These are phyloP conservation scores for Lasioglossum morio DNA, from an alignment of 2,888 invertebrate genomes.

Conservation along the genomic window DNA sequence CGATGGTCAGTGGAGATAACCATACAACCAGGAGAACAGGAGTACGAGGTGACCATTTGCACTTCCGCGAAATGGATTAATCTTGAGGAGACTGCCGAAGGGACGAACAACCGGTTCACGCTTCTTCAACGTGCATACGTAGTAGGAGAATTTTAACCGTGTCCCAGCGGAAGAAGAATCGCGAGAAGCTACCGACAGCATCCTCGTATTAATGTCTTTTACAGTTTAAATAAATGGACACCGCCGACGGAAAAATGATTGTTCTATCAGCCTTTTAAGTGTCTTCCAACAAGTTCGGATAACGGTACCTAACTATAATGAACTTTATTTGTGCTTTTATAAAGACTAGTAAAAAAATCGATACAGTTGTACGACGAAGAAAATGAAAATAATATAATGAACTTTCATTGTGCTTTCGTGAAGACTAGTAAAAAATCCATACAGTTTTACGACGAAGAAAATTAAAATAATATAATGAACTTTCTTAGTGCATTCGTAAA, in stretches of 20 bases:
- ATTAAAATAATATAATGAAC: too few relatives aligned
- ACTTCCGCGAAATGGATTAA: constrained; percentile 74
- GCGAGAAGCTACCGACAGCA: background rate
- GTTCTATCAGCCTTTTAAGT: background rate
- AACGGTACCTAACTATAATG: background rate
- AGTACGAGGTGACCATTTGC: constrained; percentile 67
- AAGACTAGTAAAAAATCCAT: too few relatives aligned
- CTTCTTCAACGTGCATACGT: constrained; percentile 44
- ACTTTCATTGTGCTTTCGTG: too few relatives aligned
- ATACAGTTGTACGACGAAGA: too few relatives aligned
- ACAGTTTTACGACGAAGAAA: too few relatives aligned
- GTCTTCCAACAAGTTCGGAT: background rate
- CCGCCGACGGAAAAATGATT: background rate
- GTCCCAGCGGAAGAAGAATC: constrained; percentile 19
- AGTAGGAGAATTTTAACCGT: constrained; percentile 30
- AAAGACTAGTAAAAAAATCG: too few relatives aligned
- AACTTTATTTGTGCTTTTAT: too few relatives aligned
- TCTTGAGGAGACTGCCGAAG: constrained; percentile 63
- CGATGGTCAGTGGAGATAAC: constrained; percentile 44
- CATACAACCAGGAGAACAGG: constrained; percentile 41
- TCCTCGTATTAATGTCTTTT: constrained; percentile 10
- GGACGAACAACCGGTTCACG: constrained; percentile 67
- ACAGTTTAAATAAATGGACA: background rate
- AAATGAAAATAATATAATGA: too few relatives aligned
- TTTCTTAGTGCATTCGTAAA: too few relatives aligned